A percentile compares a stretch with the other conserved stretches of the same genome.
Conservation (phyloP, 2,113 vertebrate species). For the Dicaeum eximium region DNA sequence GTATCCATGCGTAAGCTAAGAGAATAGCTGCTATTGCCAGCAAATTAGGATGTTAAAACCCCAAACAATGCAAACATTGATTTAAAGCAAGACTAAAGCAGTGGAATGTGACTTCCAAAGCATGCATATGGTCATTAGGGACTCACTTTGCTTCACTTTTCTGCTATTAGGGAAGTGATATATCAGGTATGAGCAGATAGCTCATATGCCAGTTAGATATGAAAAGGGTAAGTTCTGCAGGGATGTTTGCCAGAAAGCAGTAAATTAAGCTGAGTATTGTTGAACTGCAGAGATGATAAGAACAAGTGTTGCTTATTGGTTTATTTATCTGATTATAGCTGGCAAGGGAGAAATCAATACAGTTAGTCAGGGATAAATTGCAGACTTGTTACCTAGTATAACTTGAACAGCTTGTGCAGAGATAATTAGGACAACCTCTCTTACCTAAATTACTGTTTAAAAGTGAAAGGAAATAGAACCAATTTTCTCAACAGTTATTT, state of each 20-base stretch:
- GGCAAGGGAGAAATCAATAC: slow-evolving; percentile 49
- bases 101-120: background rate
- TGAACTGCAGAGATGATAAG: slow-evolving; percentile 12
- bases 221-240: background rate
- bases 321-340: slow-evolving; percentile 42
- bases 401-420: slow-evolving; percentile 7
- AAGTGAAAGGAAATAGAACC: background rate
- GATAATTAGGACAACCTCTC: slow-evolving; percentile 14
- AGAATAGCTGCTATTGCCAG: slow-evolving; percentile 9
- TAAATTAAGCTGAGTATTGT: background rate
- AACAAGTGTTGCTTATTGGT: slow-evolving; percentile 18
- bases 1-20: background rate
- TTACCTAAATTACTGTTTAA: slow-evolving; percentile 36
- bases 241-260: background rate
- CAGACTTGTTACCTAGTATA: slow-evolving; percentile 4
- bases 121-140: background rate
- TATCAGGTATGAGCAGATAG: background rate
- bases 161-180: background rate
- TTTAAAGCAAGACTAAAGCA: slow-evolving; percentile 27
- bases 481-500: background rate
- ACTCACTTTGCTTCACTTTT: slow-evolving; percentile 11
- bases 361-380: slow-evolving; percentile 37
- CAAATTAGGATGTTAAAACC: slow-evolving; percentile 37
- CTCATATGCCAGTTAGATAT: background rate
- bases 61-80: slow-evolving; percentile 33